phyloP scores from a whole-genome alignment of 1,140 invertebrate genomes.

The Chironomus tepperi region DNA sequence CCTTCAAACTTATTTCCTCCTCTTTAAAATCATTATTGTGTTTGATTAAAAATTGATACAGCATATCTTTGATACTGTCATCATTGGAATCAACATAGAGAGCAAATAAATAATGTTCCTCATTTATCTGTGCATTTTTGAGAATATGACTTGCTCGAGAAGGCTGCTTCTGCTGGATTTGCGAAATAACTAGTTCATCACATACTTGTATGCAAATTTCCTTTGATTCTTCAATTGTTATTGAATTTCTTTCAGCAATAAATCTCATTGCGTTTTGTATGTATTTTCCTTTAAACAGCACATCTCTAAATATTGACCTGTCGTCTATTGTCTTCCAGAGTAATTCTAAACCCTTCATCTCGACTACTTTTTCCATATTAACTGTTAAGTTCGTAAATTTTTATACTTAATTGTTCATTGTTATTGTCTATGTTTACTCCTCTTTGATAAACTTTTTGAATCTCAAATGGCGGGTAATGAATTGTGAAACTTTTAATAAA shows the following conservation, averaged over 20 bases:
- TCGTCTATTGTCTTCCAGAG: background rate
- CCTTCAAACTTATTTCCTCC: background rate
- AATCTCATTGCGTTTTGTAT: background rate
- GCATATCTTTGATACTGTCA: background rate
- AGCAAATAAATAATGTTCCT: background rate
- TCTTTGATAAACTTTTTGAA: no score
- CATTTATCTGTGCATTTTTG: constrained; percentile 1
- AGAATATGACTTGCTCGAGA: background rate
- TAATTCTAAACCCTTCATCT: background rate
- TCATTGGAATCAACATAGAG: background rate
- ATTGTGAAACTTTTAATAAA: no score
- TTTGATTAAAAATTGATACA: background rate
- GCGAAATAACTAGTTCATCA: background rate
- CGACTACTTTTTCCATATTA: background rate
- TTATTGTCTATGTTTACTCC: no score
- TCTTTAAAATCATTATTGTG: background rate
- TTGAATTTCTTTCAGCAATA: background rate
- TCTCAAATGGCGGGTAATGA: no score
- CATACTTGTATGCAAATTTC: background rate
- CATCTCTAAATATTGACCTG: background rate
- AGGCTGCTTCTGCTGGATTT: background rate
- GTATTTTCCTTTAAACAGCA: background rate
- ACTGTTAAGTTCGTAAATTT: no score
- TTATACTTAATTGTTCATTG: no score
- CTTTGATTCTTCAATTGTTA: background rate